Percentiles rank a stretch among this genome's conserved stretches.
These are phyloP conservation scores for Leptestheria dahalacensis DNA, from an alignment of 1,140 invertebrate genomes.

Conservation along the genomic window DNA sequence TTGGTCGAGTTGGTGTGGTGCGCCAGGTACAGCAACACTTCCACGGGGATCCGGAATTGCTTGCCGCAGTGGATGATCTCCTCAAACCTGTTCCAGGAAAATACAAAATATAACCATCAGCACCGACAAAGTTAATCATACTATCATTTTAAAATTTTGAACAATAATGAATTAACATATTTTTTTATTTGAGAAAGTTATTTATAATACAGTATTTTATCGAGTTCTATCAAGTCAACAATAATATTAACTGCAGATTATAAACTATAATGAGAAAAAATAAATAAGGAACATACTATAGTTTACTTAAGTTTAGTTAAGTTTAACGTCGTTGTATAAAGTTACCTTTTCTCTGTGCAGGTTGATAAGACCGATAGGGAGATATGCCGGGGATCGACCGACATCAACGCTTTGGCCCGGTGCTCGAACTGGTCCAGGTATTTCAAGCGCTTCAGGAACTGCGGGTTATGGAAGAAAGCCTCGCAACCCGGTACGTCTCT, in stretches of 20 bases:
- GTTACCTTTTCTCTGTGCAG: not conserved
- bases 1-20: not conserved
- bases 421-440: not conserved
- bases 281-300: no score
- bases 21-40: not conserved
- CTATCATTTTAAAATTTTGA: no score
- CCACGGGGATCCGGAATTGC: not conserved
- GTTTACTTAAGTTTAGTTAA: no score
- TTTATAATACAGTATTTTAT: no score
- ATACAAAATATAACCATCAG: no score
- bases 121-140: no score
- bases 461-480: not conserved
- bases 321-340: not conserved
- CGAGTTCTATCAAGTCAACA: no score
- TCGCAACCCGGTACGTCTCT: not conserved
- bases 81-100: conserved; percentile 1
- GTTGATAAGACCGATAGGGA: not conserved
- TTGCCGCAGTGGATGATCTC: not conserved
- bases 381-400: not conserved
- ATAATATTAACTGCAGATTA: no score
- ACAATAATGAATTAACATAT: no score
- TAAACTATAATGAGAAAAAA: no score
- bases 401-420: not conserved
- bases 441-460: not conserved
- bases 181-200: no score